Base-by-base conservation (phyloP, 2,113 vertebrate species). In the Rhineura floridana region DNA sequence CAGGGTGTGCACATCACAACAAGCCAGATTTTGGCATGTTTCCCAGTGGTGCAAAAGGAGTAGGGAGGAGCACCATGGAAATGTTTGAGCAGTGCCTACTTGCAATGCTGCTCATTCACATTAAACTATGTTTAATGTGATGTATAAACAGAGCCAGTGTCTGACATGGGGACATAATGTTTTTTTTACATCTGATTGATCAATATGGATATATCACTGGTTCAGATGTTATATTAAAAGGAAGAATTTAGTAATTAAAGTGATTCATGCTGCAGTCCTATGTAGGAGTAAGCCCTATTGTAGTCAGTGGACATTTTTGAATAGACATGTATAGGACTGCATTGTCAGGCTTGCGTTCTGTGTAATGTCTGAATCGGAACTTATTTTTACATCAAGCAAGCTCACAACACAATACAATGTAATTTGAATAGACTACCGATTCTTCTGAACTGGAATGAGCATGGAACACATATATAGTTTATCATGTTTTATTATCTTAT, bases 351-450 rank as follows among this genome's bases (percentile, higher is more conserved):
- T 78, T 78, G 46, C 48, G n/a, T 77, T 82, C 33, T 69, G 59
- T 23, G 36, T 78, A 78, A 46, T 86, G 25, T 42, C 59, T 77
- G 72, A 77, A 76, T 75, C n/a, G 39, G 19, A 42, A 73, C 4
- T 36, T 62, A 0, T 89, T 92, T 84, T 78, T 19, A 89, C 65
- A 83, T 50, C 50, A 72, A 78, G 84, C 1, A 28, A 90, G 88
- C 85, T 94, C 88, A 85, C 79, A 70, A 6, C 79, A 28, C 81
- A 94, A 94, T 88, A 88, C 81, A 93, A 94, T 88, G 88, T 80
- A 87, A 88, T 85, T 93, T 91, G 8, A 62, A 36, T 48, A 44
- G 44, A 44, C 55, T 65, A 76, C 55, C 83, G 70, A 7, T 65
- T 21, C 46, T 77, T 76, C 21, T 83, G n/a, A 23, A 9, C n/a